Evolutionary conservation across 2,888 invertebrate genomes (phyloP).

Genomic region (Choreutis nemorana): DNA sequence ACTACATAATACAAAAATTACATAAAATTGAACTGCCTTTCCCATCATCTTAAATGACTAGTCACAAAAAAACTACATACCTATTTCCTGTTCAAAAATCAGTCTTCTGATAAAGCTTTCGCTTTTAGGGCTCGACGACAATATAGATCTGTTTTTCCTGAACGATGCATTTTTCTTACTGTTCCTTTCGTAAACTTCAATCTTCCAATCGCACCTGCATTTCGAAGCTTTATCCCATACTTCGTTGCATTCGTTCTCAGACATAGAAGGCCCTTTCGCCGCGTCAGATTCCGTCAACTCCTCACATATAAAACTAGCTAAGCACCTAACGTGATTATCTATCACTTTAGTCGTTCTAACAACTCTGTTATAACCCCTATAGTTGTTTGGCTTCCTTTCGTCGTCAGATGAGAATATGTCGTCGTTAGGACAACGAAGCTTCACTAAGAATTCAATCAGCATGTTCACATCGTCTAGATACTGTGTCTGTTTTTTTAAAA

Average conservation of each 20-base stretch:
- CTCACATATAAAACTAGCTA: constrained; percentile 49
- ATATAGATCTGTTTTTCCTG: constrained; percentile 58
- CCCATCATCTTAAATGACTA: too few relatives aligned
- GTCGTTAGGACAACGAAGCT: constrained; percentile 47
- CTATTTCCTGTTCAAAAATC: constrained; percentile 54
- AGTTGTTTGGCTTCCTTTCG: constrained; percentile 31
- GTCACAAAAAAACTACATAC: constrained; percentile 22
- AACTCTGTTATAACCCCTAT: constrained; percentile 35
- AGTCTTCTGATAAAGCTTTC: constrained; percentile 46
- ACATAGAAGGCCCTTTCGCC: constrained; percentile 53
- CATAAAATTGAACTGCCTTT: too few relatives aligned
- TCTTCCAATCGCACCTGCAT: constrained; percentile 72
- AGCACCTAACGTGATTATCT: constrained; percentile 43
- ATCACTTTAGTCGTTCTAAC: constrained; percentile 34
- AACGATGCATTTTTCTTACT: constrained; percentile 59
- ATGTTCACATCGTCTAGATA: constrained; percentile 46
- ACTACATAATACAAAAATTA: too few relatives aligned
- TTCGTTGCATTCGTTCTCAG: constrained; percentile 64
- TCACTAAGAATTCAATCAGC: constrained; percentile 39
- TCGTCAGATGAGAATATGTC: constrained; percentile 69
- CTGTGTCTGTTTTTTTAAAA: constrained; percentile 54
- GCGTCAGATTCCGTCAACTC: constrained; percentile 38
- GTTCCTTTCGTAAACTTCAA: constrained; percentile 55
- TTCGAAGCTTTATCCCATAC: constrained; percentile 66
- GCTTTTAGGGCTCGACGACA: constrained; percentile 50